phyloP scores from a whole-genome alignment of 2,113 vertebrate species.

The Alouatta palliata region DNA sequence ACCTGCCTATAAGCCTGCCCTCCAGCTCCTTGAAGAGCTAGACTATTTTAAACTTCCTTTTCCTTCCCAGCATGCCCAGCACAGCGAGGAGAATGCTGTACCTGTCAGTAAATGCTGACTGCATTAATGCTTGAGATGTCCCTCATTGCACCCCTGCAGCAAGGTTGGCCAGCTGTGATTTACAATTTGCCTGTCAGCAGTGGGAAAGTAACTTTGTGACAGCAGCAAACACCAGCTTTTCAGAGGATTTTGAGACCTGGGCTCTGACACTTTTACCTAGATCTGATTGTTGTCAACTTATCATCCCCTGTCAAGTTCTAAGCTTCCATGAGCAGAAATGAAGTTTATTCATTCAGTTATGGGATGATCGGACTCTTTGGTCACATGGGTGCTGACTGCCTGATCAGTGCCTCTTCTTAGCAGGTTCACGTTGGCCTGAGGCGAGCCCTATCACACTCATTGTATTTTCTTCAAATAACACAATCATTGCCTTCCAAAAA shows the following conservation, averaged over 20 bases:
- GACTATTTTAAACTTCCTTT: not conserved
- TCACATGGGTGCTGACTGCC: not conserved
- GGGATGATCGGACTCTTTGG: not conserved
- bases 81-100: not conserved
- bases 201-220: not conserved
- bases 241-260: not conserved
- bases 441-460: not conserved
- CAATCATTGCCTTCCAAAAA: not conserved
- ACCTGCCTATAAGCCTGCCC: not conserved
- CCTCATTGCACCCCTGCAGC: not conserved
- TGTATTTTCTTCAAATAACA: not conserved
- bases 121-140: not conserved
- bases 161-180: not conserved
- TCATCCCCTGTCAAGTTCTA: not conserved
- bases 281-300: not conserved
- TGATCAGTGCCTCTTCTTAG: not conserved
- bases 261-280: not conserved
- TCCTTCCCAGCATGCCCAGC: not conserved
- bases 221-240: not conserved
- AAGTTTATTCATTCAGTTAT: not conserved
- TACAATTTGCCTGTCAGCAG: not conserved
- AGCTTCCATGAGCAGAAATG: not conserved
- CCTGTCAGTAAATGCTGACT: not conserved
- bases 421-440: not conserved
- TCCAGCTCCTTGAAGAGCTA: not conserved